phyloP scores from a whole-genome alignment of 2,797 vertebrate genomes.

The Gallinago solitaria region DNA sequence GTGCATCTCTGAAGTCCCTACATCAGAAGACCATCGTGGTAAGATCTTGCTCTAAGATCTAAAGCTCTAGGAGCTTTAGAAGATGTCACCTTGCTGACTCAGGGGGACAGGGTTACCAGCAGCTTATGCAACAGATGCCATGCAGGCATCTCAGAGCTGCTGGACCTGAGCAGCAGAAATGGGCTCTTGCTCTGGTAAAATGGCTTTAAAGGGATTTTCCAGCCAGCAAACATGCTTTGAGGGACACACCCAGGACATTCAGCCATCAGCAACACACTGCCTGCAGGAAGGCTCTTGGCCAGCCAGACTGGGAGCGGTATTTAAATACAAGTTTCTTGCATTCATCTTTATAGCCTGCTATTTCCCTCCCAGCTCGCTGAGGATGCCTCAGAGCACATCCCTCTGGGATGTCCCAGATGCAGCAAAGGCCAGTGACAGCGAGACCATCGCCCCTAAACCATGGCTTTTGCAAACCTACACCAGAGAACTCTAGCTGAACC shows the following conservation, averaged over 20 bases:
- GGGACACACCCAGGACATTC: constrained; percentile 27
- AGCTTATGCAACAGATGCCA: neutral
- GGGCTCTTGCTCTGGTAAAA: neutral
- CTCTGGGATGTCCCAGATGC: neutral
- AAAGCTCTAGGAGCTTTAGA: neutral
- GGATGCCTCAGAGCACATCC: neutral
- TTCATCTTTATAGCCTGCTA: constrained; percentile 2
- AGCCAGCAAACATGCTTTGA: neutral
- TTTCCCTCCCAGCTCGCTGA: neutral
- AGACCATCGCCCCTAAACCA: neutral
- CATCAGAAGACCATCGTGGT: neutral
- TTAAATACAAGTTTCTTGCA: constrained; percentile 33
- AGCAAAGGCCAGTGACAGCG: neutral
- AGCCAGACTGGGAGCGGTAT: neutral
- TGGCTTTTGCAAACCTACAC: neutral
- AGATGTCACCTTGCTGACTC: neutral
- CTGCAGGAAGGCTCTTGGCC: neutral
- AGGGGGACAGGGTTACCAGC: neutral
- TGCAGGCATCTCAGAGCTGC: neutral
- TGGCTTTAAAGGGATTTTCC: constrained; percentile 8
- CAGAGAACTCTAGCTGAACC: constrained; percentile 43
- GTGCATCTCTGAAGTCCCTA: neutral
- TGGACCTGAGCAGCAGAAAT: neutral
- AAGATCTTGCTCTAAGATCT: neutral
- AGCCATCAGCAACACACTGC: neutral